Evolutionary conservation across 2,113 vertebrate species (phyloP).

Genomic region (Xiphophorus couchianus): DNA sequence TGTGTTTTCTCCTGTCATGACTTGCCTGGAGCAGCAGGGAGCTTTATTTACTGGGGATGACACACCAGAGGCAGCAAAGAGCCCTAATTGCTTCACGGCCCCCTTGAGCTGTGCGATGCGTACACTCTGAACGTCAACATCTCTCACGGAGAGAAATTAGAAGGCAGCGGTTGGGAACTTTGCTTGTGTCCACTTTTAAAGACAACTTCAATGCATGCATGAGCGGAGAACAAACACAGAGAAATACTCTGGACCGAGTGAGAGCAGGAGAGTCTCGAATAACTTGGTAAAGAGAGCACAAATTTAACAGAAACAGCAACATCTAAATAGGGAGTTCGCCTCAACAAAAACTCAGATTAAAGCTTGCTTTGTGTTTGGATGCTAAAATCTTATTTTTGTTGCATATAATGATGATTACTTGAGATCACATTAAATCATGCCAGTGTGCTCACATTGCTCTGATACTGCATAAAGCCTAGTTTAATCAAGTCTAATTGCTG

Average conservation of each 20-base stretch:
- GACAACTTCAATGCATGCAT: constrained; percentile 23
- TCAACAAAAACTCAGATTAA: neutral
- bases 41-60: constrained; percentile 65
- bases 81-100: constrained; percentile 71
- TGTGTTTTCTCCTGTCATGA: constrained; percentile 49
- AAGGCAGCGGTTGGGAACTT: constrained; percentile 38
- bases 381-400: constrained; percentile 38
- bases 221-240: constrained; percentile 30
- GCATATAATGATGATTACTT: constrained; percentile 11
- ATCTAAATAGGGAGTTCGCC: constrained; percentile 12
- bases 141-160: constrained; percentile 52
- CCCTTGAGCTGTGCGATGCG: constrained; percentile 53
- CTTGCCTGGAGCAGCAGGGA: constrained; percentile 49
- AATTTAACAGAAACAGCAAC: constrained; percentile 29
- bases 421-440: constrained; percentile 19
- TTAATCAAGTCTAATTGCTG: constrained; percentile 69
- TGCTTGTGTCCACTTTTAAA: constrained; percentile 54
- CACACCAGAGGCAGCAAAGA: constrained; percentile 55
- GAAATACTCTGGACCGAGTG: constrained; percentile 32
- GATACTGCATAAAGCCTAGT: constrained; percentile 56
- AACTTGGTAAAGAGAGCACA: constrained; percentile 29
- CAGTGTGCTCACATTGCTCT: constrained; percentile 26
- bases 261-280: constrained; percentile 41
- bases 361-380: constrained; percentile 6
- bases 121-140: constrained; percentile 56